phyloP scores from a whole-genome alignment of 2,113 vertebrate genomes.

The Lagopus leucura region DNA sequence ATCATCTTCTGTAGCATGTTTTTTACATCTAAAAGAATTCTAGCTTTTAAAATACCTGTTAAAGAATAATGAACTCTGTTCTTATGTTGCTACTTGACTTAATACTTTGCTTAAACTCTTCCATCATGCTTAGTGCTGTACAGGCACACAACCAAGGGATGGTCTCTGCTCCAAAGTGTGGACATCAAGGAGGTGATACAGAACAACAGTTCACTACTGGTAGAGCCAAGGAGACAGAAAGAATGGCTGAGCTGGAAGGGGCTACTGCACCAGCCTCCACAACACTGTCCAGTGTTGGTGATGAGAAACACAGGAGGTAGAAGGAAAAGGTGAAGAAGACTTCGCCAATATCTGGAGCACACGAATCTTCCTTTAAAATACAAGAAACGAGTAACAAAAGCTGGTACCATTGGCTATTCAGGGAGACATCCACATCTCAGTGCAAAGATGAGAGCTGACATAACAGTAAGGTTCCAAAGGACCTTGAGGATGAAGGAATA shows the following conservation, averaged over 20 bases:
- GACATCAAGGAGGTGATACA: accelerated
- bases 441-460: conserved; percentile 46
- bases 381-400: conserved; percentile 35
- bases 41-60: neutral
- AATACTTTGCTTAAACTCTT: neutral
- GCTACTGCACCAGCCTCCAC: accelerated
- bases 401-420: neutral
- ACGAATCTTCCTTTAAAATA: neutral
- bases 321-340: accelerated
- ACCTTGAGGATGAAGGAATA: conserved; percentile 47
- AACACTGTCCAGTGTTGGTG: neutral
- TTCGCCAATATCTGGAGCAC: neutral
- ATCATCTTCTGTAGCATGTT: neutral
- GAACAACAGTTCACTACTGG: neutral
- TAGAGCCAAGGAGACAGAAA: neutral
- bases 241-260: neutral
- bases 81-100: neutral
- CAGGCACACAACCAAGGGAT: neutral
- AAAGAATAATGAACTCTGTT: neutral
- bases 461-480: conserved; percentile 3
- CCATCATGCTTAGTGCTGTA: neutral
- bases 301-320: neutral
- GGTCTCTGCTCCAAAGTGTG: neutral
- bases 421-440: conserved; percentile 28
- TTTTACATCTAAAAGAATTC: neutral